phyloP scores from a whole-genome alignment of 2,113 vertebrate genomes.

The Podarcis muralis region DNA sequence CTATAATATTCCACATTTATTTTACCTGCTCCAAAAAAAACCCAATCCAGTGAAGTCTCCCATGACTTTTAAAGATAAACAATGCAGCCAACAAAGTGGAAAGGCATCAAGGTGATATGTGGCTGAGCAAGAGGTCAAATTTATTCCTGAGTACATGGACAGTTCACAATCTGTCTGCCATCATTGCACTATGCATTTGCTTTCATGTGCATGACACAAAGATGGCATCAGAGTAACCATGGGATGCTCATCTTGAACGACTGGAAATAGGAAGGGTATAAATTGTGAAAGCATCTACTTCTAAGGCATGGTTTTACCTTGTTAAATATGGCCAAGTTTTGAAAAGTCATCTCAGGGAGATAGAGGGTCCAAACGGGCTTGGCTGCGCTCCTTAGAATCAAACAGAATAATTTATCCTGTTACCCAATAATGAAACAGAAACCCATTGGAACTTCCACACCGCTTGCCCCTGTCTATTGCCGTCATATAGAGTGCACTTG shows the following conservation, averaged over 20 bases:
- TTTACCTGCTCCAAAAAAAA: not conserved
- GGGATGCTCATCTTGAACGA: not conserved
- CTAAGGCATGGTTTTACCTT: not conserved
- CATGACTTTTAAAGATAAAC: slow-evolving; percentile 32
- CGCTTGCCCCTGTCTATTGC: not conserved
- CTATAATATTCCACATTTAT: not conserved
- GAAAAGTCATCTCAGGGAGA: not conserved
- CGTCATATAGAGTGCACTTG: not conserved
- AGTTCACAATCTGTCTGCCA: not conserved
- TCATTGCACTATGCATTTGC: not conserved
- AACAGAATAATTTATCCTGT: not conserved
- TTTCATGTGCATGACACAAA: not conserved
- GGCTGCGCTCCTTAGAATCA: not conserved
- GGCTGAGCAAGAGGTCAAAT: not conserved
- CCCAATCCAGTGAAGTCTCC: slow-evolving; percentile 48
- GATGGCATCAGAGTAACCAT: not conserved
- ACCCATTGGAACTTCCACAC: too few species aligned
- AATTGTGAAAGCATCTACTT: not conserved
- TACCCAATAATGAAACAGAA: not conserved
- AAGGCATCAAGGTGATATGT: not conserved
- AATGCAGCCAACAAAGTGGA: not conserved
- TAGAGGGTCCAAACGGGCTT: not conserved
- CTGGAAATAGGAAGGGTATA: not conserved
- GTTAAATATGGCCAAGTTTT: too few species aligned
- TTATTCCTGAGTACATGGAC: not conserved